These are phyloP conservation scores for Pseudorhiza aurosa DNA, from an alignment of 30 jellyfish, hydroid and myxozoan species.

Conservation along the genomic window DNA sequence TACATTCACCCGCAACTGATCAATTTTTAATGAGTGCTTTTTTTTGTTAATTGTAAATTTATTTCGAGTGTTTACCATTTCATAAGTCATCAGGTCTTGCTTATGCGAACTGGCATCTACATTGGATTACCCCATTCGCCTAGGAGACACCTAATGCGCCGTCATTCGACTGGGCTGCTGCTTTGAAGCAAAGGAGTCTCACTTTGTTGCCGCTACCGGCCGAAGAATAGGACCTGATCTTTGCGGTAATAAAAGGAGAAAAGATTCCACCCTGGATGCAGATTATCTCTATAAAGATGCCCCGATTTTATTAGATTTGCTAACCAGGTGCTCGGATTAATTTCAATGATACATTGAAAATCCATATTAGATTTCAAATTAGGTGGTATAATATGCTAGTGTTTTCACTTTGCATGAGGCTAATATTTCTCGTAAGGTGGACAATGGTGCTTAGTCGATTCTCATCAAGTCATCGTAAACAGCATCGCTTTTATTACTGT, in stretches of 20 bases:
- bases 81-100: constrained; percentile 11
- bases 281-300: constrained; percentile 28
- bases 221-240: constrained; percentile 8
- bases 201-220: constrained; percentile 11
- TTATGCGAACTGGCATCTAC: neutral
- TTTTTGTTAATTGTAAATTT: neutral
- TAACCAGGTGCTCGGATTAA: constrained; percentile 42
- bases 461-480: constrained; percentile 13
- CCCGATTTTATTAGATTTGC: constrained; percentile 23
- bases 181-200: too few relatives aligned
- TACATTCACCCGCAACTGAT: neutral
- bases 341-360: constrained; percentile 49
- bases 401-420: constrained; percentile 3
- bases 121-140: constrained; percentile 22
- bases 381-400: constrained; percentile 18
- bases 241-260: constrained; percentile 18
- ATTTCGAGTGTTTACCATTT: constrained; percentile 1
- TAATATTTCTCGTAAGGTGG: neutral
- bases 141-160: neutral
- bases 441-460: neutral
- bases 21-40: constrained; percentile 3
- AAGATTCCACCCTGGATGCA: constrained; percentile 33
- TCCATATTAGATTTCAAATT: constrained; percentile 18
- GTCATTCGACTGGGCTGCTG: neutral
- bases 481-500: neutral